Evolutionary conservation across 2,888 invertebrate genomes (phyloP).

Genomic region (Hyles lineata): DNA sequence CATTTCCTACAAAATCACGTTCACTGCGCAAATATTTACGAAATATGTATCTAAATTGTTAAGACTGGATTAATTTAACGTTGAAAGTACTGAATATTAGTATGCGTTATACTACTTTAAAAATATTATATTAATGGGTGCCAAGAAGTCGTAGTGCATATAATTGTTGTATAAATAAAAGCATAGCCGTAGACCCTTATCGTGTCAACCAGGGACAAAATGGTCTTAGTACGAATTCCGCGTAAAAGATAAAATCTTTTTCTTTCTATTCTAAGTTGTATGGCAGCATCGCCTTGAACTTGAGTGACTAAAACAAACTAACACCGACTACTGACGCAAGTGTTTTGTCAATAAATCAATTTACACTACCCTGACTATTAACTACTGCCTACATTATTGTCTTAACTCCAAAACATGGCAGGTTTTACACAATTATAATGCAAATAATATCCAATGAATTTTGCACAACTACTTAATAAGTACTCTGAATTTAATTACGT

Average conservation of each 20-base stretch:
- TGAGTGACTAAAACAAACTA: constrained; percentile 45
- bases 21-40: not conserved
- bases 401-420: not conserved
- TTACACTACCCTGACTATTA: constrained; percentile 52
- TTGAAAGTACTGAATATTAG: too few species aligned
- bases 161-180: too few species aligned
- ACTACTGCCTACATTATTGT: constrained; percentile 18
- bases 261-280: not conserved
- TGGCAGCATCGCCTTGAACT: constrained; percentile 71
- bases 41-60: not conserved
- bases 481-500: not conserved
- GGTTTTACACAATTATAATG: not conserved
- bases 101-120: not conserved
- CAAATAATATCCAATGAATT: not conserved
- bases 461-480: not conserved
- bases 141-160: too few species aligned
- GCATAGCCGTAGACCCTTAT: not conserved
- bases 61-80: too few species aligned
- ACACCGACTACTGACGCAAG: constrained; percentile 71
- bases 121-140: not conserved
- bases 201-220: not conserved
- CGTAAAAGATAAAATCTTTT: not conserved
- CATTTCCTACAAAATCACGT: not conserved
- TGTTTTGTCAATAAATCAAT: constrained; percentile 72
- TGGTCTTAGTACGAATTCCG: not conserved